These are phyloP conservation scores for Hassar affinis DNA, from an alignment of 2,113 vertebrate species.

Conservation along the genomic window DNA sequence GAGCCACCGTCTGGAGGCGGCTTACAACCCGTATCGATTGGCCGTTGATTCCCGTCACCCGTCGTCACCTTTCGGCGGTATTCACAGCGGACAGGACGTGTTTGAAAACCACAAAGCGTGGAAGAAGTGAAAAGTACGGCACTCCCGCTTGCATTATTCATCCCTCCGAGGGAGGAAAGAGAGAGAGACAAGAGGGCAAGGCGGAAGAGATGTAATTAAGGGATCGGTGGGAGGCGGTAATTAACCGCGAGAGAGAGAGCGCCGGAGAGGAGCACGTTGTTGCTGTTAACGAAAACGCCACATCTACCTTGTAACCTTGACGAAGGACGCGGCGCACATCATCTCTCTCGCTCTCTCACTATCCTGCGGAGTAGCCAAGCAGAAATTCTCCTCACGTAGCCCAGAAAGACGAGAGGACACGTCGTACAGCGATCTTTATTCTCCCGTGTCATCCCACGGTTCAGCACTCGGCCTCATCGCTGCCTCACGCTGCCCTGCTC, in stretches of 20 bases:
- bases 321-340: conserved; percentile 39
- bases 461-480: neutral
- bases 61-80: neutral
- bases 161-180: neutral
- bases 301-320: conserved; percentile 50
- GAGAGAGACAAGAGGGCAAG: neutral
- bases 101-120: conserved; percentile 14
- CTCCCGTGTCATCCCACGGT: neutral
- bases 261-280: conserved; percentile 46
- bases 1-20: neutral
- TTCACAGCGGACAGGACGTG: conserved; percentile 17
- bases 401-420: no score
- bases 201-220: conserved; percentile 61
- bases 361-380: neutral
- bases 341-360: neutral
- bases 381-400: neutral
- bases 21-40: neutral
- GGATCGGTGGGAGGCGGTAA: conserved; percentile 52
- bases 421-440: neutral
- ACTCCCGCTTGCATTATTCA: conserved; percentile 7
- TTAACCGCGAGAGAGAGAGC: conserved; percentile 42
- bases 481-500: neutral
- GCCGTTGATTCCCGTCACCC: neutral
- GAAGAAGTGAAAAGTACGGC: conserved; percentile 1
- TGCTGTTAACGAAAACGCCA: conserved; percentile 52